Conservation (phyloP, 2,113 vertebrate species). For the Lamprotornis superbus region DNA sequence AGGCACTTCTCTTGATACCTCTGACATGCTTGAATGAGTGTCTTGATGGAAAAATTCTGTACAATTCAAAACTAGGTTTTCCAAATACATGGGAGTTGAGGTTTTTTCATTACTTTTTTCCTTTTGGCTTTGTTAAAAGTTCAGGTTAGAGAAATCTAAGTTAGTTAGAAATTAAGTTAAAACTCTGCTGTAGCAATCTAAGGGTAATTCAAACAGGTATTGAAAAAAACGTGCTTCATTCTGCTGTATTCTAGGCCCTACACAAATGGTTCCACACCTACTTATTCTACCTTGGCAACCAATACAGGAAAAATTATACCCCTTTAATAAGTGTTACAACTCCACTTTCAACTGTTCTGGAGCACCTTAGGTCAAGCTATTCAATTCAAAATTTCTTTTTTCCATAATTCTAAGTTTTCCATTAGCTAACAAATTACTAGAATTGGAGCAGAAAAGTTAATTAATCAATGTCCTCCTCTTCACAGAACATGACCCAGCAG, state of each 20-base stretch:
- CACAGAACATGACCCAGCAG: neutral
- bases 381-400: neutral
- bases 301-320: neutral
- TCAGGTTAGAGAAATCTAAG: neutral
- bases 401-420: neutral
- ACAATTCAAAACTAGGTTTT: neutral
- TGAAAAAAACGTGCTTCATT: neutral
- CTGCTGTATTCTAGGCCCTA: neutral
- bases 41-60: neutral
- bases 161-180: neutral
- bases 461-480: neutral
- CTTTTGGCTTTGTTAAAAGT: neutral
- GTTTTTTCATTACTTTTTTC: neutral
- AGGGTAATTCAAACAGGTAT: neutral
- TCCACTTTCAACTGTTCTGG: neutral
- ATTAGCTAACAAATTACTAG: neutral
- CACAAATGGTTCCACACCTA: neutral
- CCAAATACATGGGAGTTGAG: rapidly evolving
- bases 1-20: neutral
- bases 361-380: neutral
- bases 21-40: neutral
- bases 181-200: neutral
- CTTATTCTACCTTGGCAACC: neutral
- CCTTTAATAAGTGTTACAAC: neutral
- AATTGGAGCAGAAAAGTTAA: neutral